These are phyloP conservation scores for Ophonus ardosiacus DNA, from an alignment of 2,888 invertebrate species.

Conservation along the genomic window DNA sequence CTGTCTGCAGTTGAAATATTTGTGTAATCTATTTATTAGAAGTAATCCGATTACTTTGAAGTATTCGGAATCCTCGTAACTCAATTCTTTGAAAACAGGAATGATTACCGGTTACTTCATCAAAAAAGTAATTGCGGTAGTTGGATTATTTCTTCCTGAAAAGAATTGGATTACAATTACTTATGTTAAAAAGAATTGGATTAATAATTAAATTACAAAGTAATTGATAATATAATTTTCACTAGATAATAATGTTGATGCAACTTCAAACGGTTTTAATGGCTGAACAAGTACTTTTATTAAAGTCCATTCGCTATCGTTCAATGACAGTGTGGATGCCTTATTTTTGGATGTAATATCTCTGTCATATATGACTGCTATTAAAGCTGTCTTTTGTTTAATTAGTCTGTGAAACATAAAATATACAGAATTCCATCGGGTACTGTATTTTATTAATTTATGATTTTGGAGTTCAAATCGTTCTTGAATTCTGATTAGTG, in stretches of 20 bases:
- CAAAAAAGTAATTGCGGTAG: too few species aligned
- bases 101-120: too few species aligned
- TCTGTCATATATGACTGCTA: not conserved
- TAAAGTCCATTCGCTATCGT: not conserved
- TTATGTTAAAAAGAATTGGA: too few species aligned
- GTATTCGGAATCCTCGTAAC: too few species aligned
- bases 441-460: constrained; percentile 50
- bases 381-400: constrained; percentile 52
- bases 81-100: too few species aligned
- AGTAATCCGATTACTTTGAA: too few species aligned
- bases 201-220: too few species aligned
- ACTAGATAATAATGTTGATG: constrained; percentile 26
- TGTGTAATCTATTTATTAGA: too few species aligned
- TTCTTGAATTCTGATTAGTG: constrained; percentile 47
- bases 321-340: not conserved
- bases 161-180: too few species aligned
- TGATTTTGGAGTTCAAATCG: constrained; percentile 38
- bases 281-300: not conserved
- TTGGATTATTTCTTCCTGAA: too few species aligned
- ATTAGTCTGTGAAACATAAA: constrained; percentile 53
- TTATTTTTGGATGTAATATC: not conserved
- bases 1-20: too few species aligned
- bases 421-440: constrained; percentile 20
- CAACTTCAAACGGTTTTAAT: constrained; percentile 44
- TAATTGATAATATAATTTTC: too few species aligned